These are phyloP conservation scores for Aphelenchoides fujianensis DNA, from an alignment of 1,140 invertebrate species.

Conservation along the genomic window DNA sequence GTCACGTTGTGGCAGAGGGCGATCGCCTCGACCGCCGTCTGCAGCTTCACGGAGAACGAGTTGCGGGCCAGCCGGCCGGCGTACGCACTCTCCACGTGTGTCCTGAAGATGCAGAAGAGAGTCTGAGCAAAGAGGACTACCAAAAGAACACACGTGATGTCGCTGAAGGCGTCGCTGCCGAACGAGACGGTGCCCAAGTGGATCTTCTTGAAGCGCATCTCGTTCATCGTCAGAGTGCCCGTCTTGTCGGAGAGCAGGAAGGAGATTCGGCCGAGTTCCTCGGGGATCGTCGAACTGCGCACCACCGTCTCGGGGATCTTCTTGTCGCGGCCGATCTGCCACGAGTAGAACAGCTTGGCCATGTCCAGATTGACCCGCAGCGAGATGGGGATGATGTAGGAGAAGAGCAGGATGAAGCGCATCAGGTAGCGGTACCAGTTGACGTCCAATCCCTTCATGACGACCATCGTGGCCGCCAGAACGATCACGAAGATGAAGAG, in stretches of 20 bases:
- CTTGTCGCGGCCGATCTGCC: slow-evolving; percentile 88
- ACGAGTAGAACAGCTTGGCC: slow-evolving; percentile 95
- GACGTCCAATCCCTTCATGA: slow-evolving; percentile 53
- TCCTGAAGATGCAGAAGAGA: slow-evolving; percentile 10
- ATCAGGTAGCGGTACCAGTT: slow-evolving; percentile 92
- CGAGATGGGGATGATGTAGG: slow-evolving; percentile 97
- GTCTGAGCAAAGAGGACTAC: background rate
- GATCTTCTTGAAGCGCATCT: slow-evolving; percentile 73
- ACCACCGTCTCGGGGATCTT: slow-evolving; percentile 90
- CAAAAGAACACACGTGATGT: slow-evolving; percentile 35
- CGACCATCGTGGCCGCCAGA: slow-evolving; percentile 86
- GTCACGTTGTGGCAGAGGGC: slow-evolving; percentile 99
- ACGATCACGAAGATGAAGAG: slow-evolving; percentile 87
- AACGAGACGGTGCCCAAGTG: slow-evolving; percentile 61
- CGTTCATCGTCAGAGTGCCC: slow-evolving; percentile 95
- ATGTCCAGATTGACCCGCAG: slow-evolving; percentile 96
- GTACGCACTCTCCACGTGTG: slow-evolving; percentile 58
- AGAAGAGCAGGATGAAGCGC: slow-evolving; percentile 91
- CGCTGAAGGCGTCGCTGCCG: slow-evolving; percentile 54
- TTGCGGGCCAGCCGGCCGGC: slow-evolving; percentile 53
- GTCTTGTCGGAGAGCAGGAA: slow-evolving; percentile 97
- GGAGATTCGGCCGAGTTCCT: slow-evolving; percentile 91
- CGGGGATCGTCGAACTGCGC: slow-evolving; percentile 96
- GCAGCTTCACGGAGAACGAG: slow-evolving; percentile 58
- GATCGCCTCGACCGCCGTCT: slow-evolving; percentile 82